Base-by-base conservation (phyloP, 1,140 invertebrate species). In the Globodera rostochiensis region DNA sequence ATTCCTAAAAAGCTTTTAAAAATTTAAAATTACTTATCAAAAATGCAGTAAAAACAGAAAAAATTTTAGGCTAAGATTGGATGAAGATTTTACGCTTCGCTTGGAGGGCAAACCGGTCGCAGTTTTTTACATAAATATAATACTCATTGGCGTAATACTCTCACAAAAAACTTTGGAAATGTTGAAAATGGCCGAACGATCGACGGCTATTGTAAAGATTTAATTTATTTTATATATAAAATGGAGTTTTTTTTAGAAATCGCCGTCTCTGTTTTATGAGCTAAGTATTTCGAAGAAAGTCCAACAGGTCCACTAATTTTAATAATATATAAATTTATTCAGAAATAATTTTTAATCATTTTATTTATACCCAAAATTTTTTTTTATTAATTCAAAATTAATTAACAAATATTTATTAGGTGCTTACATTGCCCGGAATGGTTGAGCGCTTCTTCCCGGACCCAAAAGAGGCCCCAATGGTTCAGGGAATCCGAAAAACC, bases 101-200 rank as follows among this genome's bases (percentile, higher is more conserved):
- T 21, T 95, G 11, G 90, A 93, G 53, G 94, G 93, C 84, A 91
- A 93, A 88, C 93, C 94, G 87, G 93, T 98, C 19, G 94, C 94
- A 57, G 94, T 99, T 45, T 94, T 98, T 36, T 98, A 99, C 94
- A 91, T 92, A 97, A 85, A 92, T 93, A 79, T 96, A 95, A 4
- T 99, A 98, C 90, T 93, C 84, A 95, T 95, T 0, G 92, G 91
- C n/a, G 94, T 19, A 50, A 83, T 76, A 73, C 70, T 47, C 13
- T 36, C 47, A 73, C 74, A 81, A 66, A 91, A 92, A 81, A 95
- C 96, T 88, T 98, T 96, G 96, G 92, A 94, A 79, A 93, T 94
- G 0, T 91, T 96, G 67, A 92, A 96, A 13, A 86, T 94, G 66
- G 94, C 98, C 70, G 97, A 99, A 91, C 92, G 93, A 86, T 96